These are phyloP conservation scores for Glareola pratincola DNA, from an alignment of 2,113 vertebrate species.

Conservation along the genomic window DNA sequence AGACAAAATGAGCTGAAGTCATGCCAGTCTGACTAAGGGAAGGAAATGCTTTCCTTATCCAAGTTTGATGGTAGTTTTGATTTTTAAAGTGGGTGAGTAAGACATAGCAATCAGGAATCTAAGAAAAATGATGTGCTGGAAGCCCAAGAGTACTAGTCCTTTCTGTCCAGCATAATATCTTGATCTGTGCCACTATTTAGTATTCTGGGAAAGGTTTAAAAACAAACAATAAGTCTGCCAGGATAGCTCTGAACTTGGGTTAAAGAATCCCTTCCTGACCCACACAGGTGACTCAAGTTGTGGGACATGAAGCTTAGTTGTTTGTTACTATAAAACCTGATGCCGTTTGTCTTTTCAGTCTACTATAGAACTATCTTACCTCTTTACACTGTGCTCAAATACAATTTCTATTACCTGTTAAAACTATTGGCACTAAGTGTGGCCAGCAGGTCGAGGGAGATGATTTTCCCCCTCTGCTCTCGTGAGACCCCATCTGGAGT, in stretches of 20 bases:
- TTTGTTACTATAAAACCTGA: neutral
- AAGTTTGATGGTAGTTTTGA: neutral
- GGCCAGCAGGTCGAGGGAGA: too few species aligned
- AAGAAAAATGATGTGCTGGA: neutral
- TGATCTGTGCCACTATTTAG: neutral
- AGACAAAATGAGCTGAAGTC: neutral
- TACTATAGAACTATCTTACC: neutral
- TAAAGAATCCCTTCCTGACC: neutral
- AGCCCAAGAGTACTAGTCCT: neutral
- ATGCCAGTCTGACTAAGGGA: neutral
- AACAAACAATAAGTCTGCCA: neutral
- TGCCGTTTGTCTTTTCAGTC: neutral
- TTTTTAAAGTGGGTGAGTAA: neutral
- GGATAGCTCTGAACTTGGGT: neutral
- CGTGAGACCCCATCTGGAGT: too few species aligned
- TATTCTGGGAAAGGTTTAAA: neutral
- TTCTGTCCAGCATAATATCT: neutral
- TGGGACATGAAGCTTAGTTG: neutral
- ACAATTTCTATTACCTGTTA: neutral
- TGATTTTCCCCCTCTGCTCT: too few species aligned
- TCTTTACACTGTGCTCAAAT: neutral
- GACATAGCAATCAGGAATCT: neutral
- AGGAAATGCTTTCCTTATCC: neutral
- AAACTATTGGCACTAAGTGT: neutral
- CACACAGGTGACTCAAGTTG: neutral